phyloP scores from a whole-genome alignment of 2,113 vertebrate species.

The Calidris pugnax region DNA sequence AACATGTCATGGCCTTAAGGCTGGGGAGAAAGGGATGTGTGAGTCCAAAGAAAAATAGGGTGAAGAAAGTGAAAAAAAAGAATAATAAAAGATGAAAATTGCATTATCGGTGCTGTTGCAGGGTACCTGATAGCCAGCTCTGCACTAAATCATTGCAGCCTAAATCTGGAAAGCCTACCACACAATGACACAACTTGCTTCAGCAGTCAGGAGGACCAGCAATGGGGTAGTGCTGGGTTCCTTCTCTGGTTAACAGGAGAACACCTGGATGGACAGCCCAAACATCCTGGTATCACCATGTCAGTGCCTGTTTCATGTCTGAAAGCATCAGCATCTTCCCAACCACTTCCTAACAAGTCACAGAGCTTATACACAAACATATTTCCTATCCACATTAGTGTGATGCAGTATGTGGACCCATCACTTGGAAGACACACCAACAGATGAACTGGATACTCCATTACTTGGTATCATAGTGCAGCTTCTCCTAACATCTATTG shows the following conservation, averaged over 20 bases:
- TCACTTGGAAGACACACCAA: background rate
- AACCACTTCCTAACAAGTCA: background rate
- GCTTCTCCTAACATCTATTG: background rate
- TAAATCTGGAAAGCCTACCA: background rate
- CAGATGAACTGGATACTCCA: background rate
- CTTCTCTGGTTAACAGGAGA: background rate
- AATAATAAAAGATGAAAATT: background rate
- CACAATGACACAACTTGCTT: background rate
- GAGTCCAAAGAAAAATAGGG: background rate
- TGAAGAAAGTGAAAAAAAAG: background rate
- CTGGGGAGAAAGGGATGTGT: background rate
- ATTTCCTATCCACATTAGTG: background rate
- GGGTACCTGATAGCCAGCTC: background rate
- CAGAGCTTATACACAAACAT: background rate
- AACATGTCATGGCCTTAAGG: background rate
- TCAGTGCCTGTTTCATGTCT: background rate
- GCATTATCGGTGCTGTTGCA: background rate
- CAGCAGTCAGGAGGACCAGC: background rate
- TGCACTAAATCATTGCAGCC: background rate
- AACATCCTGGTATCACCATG: background rate
- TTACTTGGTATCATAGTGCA: background rate
- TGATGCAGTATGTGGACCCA: background rate
- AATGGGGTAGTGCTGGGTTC: fast-evolving
- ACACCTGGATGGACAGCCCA: background rate
- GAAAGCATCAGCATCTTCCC: background rate